Conservation (phyloP, 2,888 invertebrate genomes). For the Pseudococcus viburni region DNA sequence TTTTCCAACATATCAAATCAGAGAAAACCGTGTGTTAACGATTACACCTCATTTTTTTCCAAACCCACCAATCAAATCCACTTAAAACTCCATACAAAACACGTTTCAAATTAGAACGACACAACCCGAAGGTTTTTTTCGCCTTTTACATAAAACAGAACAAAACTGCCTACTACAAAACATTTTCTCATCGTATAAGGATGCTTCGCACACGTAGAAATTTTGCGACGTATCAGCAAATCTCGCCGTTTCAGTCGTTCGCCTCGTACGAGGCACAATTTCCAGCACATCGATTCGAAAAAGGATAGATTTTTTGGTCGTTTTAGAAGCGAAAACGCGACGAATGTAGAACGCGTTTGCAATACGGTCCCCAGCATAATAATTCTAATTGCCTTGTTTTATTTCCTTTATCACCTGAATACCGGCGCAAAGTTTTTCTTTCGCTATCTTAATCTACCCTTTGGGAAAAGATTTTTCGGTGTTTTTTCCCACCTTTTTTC, state of each 20-base stretch:
- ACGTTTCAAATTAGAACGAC: not conserved
- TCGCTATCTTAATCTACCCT: constrained; percentile 47
- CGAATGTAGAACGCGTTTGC: constrained; percentile 22
- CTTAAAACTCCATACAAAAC: not conserved
- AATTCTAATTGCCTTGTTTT: constrained; percentile 57
- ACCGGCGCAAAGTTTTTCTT: constrained; percentile 46
- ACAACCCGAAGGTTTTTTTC: not conserved
- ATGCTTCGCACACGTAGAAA: not conserved
- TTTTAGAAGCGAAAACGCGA: constrained; percentile 11
- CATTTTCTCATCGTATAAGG: not conserved
- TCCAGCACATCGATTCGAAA: not conserved
- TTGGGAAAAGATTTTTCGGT: constrained; percentile 29
- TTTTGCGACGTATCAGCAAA: constrained; percentile 34
- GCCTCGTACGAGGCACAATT: not conserved
- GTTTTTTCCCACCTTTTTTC: constrained; percentile 1
- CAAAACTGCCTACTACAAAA: not conserved
- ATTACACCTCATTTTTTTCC: not conserved
- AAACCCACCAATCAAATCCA: not conserved
- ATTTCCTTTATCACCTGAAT: constrained; percentile 39
- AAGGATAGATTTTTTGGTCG: not conserved
- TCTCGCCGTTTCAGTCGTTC: not conserved
- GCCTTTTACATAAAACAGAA: not conserved
- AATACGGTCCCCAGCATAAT: not conserved
- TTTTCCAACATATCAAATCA: no score
- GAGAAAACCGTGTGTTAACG: no score